Evolutionary conservation across 2,113 vertebrate species (phyloP), one percentile per base, ranked within the genome.

Genomic region (Lepisosteus osseus): DNA sequence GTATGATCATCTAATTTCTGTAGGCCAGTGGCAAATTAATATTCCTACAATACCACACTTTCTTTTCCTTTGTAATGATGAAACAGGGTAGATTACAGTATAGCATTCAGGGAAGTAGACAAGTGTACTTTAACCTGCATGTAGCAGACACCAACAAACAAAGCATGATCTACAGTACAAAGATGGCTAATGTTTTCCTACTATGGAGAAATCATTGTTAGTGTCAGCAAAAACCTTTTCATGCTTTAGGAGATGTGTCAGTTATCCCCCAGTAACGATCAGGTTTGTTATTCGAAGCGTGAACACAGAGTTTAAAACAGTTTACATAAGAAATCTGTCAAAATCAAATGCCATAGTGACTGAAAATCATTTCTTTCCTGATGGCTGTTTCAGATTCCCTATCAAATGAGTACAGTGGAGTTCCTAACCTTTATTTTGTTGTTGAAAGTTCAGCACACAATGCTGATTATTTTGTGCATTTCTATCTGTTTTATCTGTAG

Each of bases 121-220:
- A 86, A 84, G 81, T 76, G 68, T 89, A 91, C 88, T 88, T 86
- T 89, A 94, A 93, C 85, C 86, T 79, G 79, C 77, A 65, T 78
- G 78, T 70, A 67, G 79, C 86, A 77, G 83, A 84, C 59, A n/a
- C 74, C 87, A 84, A 85, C 85, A 93, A 91, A 89, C 81, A 82
- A 87, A 83, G 82, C 72, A 73, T 76, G 75, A 81, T 76, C 73
- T 75, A 1, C 81, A 81, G 78, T 85, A 84, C 85, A 88, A 89
- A 90, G 87, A 82, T 74, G n/a, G 55, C 84, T 84, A 82, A 87
- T 80, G 74, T 91, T 81, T 87, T 80, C 77, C 81, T 84, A 85
- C 86, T 87, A 75, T 63, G 86, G 83, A 92, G 83, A 82, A 76
- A 86, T 84, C 86, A 88, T 90, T 86, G 83, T 89, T 83, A 80